A percentile compares a stretch with the other conserved stretches of the same genome.
phyloP scores from a whole-genome alignment of 2,888 invertebrate species.

The Bursaphelenchus okinawaensis region DNA sequence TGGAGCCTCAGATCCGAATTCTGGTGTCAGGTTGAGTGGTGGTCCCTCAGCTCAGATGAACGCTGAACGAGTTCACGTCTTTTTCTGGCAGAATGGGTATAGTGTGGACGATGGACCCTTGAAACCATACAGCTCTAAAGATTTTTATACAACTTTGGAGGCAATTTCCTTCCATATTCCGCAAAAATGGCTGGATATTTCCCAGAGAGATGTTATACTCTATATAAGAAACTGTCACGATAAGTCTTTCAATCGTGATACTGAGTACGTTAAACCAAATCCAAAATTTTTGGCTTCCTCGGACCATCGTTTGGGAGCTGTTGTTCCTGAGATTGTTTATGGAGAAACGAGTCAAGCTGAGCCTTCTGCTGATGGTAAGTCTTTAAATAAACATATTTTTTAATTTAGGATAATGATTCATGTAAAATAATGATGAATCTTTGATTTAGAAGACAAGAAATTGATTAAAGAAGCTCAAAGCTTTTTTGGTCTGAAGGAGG shows the following conservation, averaged over 20 bases:
- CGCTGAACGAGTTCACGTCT: neutral
- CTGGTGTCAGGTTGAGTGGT: neutral
- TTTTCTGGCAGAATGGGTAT: constrained; percentile 82
- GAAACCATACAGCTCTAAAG: constrained; percentile 73
- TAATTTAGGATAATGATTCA: too few species aligned
- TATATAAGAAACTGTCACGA: too few species aligned
- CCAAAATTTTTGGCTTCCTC: constrained; percentile 44
- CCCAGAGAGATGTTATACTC: constrained; percentile 56
- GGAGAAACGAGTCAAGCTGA: too few species aligned
- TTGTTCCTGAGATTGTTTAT: constrained; percentile 40
- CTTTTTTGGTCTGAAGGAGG: constrained; percentile 22
- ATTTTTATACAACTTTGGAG: constrained; percentile 76
- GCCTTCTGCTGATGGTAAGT: too few species aligned
- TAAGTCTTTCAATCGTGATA: too few species aligned
- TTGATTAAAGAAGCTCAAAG: constrained; percentile 26
- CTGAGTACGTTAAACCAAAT: constrained; percentile 38
- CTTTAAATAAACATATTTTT: too few species aligned
- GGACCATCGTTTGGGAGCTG: constrained; percentile 47
- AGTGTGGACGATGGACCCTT: constrained; percentile 85
- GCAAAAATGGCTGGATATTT: constrained; percentile 56
- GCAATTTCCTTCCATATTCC: constrained; percentile 59
- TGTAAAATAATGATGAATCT: neutral
- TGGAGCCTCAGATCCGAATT: too few species aligned
- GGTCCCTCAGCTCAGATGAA: neutral
- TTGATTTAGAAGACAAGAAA: constrained; percentile 20